These are phyloP conservation scores for Erpobdella octoculata DNA, from an alignment of 2,888 invertebrate genomes.

Conservation along the genomic window DNA sequence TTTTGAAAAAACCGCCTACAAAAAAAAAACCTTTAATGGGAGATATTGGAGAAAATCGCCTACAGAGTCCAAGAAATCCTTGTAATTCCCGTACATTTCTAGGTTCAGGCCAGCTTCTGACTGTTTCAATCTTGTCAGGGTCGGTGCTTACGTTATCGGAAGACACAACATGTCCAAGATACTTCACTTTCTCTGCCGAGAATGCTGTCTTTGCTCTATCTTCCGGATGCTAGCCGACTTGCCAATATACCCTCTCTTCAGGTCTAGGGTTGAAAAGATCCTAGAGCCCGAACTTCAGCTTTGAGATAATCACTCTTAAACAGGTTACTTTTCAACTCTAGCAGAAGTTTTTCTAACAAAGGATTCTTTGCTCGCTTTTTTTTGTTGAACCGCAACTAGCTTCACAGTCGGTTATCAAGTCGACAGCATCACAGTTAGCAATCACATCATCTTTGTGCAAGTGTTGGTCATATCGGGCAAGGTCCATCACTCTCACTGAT, in stretches of 20 bases:
- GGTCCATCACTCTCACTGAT: background rate
- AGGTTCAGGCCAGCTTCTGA: constrained; percentile 25
- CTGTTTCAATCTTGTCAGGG: constrained; percentile 19
- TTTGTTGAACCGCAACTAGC: background rate
- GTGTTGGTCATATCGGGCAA: background rate
- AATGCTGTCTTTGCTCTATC: constrained; percentile 30
- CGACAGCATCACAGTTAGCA: background rate
- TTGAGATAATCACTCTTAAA: background rate
- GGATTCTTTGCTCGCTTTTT: background rate
- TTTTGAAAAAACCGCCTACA: no score
- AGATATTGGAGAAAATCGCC: no score
- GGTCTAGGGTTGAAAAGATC: constrained; percentile 37
- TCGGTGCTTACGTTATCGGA: no score
- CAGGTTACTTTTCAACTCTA: background rate
- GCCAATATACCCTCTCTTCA: constrained; percentile 39
- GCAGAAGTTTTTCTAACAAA: background rate
- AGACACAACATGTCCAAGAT: constrained; percentile 27
- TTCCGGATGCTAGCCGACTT: constrained; percentile 32
- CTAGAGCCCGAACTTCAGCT: constrained; percentile 29
- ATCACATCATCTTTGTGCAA: background rate
- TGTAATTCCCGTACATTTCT: constrained; percentile 14
- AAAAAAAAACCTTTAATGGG: constrained; percentile 22
- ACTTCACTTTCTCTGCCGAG: constrained; percentile 20
- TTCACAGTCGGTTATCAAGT: background rate
- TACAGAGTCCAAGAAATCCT: constrained; percentile 18